Evolutionary conservation across 2,888 invertebrate species (phyloP).

Genomic region (Teleogryllus oceanicus): DNA sequence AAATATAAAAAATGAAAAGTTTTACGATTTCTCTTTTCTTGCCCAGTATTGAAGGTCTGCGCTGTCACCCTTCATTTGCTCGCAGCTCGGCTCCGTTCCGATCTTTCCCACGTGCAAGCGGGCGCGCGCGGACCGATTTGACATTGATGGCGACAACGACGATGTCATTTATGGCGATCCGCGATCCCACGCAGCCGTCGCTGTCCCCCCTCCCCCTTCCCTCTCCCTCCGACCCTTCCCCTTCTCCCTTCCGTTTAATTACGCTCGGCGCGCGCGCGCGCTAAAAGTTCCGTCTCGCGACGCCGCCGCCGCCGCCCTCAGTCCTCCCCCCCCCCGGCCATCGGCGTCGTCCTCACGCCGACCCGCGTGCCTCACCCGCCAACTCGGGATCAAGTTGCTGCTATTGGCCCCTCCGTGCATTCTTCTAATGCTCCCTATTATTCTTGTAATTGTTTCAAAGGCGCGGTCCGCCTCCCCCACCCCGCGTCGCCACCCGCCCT

Average conservation of each 20-base stretch:
- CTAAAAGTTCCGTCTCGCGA: background rate
- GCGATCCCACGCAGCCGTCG: background rate
- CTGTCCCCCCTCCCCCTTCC: background rate
- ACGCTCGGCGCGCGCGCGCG: background rate
- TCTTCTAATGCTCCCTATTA: conserved; percentile 18
- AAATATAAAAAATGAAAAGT: too few species aligned
- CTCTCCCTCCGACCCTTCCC: background rate
- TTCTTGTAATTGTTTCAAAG: conserved; percentile 18
- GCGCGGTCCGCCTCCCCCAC: background rate
- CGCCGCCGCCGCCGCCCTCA: background rate
- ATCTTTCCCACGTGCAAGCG: too few species aligned
- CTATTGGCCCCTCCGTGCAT: conserved; percentile 3
- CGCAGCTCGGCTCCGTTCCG: too few species aligned
- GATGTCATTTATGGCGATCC: conserved; percentile 1
- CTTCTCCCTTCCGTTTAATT: background rate
- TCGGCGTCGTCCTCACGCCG: too few species aligned
- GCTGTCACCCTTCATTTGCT: too few species aligned
- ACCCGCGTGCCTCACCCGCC: background rate
- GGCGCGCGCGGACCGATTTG: background rate
- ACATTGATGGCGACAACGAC: background rate
- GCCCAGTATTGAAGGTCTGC: too few species aligned
- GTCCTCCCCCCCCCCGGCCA: background rate
- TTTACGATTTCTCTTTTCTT: too few species aligned
- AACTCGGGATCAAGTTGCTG: background rate
- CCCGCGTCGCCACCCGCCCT: background rate